Conservation (phyloP, 2,888 invertebrate species). For the Scaptomyza parva region DNA sequence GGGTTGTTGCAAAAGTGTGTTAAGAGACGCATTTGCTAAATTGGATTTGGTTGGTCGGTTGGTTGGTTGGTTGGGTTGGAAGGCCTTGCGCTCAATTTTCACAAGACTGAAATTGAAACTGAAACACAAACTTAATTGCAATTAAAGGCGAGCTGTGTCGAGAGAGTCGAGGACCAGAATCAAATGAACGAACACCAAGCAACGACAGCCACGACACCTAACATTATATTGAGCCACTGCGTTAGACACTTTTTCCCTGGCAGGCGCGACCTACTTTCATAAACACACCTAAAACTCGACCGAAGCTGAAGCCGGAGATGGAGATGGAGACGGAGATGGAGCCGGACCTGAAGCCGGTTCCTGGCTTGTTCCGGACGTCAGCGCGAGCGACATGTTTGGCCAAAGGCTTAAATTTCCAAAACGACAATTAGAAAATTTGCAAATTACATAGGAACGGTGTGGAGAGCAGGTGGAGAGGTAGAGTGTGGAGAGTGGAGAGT, state of each 20-base stretch:
- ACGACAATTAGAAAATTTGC: constrained; percentile 82
- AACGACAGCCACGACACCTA: constrained; percentile 63
- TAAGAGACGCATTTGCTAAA: constrained; percentile 52
- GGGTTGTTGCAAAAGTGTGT: constrained; percentile 23
- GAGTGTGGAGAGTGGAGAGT: no score
- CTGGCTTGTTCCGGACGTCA: constrained; percentile 62
- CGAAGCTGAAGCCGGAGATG: constrained; percentile 4
- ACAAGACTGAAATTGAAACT: constrained; percentile 56
- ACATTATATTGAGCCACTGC: constrained; percentile 64
- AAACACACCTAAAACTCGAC: constrained; percentile 22
- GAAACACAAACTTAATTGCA: constrained; percentile 73
- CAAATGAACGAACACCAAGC: constrained; percentile 15
- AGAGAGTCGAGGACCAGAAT: constrained; percentile 39
- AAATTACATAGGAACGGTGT: no score
- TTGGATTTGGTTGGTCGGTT: constrained; percentile 40
- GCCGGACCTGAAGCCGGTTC: constrained; percentile 35
- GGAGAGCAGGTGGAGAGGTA: constrained; percentile 22
- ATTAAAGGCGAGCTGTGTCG: constrained; percentile 53
- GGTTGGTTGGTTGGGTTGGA: constrained; percentile 19
- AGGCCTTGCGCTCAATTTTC: constrained; percentile 55
- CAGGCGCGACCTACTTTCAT: constrained; percentile 60
- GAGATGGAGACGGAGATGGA: constrained; percentile 3
- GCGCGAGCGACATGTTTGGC: constrained; percentile 56
- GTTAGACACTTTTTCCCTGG: constrained; percentile 30
- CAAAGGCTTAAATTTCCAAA: constrained; percentile 74